Evolutionary conservation across 2,888 invertebrate genomes (phyloP).

Genomic region (Chromoteleia sp.): DNA sequence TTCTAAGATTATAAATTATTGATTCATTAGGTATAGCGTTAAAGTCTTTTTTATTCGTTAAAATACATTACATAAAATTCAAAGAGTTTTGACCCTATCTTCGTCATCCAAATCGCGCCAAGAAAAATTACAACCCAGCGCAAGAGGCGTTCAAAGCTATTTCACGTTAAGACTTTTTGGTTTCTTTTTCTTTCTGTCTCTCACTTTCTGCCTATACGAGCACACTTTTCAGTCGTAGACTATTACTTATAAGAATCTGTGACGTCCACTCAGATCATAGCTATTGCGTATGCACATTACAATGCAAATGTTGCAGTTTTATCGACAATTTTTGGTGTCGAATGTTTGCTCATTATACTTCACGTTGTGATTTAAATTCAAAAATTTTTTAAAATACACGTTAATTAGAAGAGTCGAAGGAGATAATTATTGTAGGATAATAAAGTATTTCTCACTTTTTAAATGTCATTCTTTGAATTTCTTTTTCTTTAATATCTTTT

Average conservation of each 20-base stretch:
- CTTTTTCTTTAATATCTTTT: no score
- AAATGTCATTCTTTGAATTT: no score
- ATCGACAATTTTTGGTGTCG: constrained; percentile 19
- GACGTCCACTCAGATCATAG: constrained; percentile 80
- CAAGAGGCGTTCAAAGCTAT: constrained; percentile 62
- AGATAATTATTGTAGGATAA: neutral
- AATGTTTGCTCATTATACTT: constrained; percentile 22
- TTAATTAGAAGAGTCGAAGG: neutral
- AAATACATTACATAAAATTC: constrained; percentile 34
- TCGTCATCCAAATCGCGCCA: neutral
- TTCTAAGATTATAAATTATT: no score
- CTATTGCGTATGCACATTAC: constrained; percentile 74
- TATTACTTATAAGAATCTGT: constrained; percentile 80
- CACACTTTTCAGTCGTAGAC: constrained; percentile 78
- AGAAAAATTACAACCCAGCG: constrained; percentile 61
- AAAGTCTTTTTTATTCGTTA: no score
- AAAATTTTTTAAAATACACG: neutral
- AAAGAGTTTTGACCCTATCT: constrained; percentile 23
- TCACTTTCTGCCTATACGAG: constrained; percentile 57
- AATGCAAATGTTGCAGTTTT: constrained; percentile 77
- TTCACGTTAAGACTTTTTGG: constrained; percentile 23
- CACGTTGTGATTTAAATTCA: constrained; percentile 17
- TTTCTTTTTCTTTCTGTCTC: constrained; percentile 16
- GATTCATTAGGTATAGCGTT: no score
- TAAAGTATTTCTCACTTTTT: constrained; percentile 3